A percentile compares a stretch with the other conserved stretches of the same genome.
Conservation (phyloP, 2,113 vertebrate species). For the Bos indicus region DNA sequence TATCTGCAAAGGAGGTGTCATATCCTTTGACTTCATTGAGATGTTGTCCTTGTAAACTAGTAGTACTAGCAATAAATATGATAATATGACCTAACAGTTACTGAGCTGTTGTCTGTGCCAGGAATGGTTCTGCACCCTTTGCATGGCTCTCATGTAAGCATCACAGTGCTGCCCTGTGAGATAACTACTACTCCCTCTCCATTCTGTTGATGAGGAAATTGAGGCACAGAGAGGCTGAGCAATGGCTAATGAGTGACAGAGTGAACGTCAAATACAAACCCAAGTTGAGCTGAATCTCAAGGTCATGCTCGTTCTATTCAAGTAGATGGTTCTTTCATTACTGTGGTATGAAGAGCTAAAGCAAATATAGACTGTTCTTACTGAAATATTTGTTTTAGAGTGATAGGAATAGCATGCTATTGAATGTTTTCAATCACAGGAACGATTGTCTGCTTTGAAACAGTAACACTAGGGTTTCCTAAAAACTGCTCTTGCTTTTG, state of each 20-base stretch:
- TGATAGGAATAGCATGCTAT: neutral
- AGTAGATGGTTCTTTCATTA: neutral
- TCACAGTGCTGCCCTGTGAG: neutral
- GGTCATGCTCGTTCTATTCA: neutral
- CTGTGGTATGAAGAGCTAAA: neutral
- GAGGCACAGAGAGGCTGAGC: neutral
- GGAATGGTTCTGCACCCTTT: neutral
- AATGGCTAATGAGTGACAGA: neutral
- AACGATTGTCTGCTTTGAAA: neutral
- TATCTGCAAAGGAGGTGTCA: neutral
- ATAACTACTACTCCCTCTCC: neutral
- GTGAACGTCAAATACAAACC: neutral
- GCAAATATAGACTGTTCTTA: neutral
- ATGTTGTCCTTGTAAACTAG: neutral
- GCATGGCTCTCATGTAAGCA: neutral
- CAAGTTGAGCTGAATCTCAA: neutral
- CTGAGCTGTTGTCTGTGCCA: neutral
- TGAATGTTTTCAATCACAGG: neutral
- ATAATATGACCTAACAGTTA: neutral
- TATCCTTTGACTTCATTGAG: neutral
- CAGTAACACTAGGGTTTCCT: neutral
- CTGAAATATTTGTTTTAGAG: neutral
- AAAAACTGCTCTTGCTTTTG: neutral
- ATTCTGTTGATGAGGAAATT: neutral
- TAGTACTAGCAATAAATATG: neutral